A percentile compares a stretch with the other conserved stretches of the same genome.
phyloP scores from a whole-genome alignment of 2,888 invertebrate species.

The Hydroisotoma schaefferi region DNA sequence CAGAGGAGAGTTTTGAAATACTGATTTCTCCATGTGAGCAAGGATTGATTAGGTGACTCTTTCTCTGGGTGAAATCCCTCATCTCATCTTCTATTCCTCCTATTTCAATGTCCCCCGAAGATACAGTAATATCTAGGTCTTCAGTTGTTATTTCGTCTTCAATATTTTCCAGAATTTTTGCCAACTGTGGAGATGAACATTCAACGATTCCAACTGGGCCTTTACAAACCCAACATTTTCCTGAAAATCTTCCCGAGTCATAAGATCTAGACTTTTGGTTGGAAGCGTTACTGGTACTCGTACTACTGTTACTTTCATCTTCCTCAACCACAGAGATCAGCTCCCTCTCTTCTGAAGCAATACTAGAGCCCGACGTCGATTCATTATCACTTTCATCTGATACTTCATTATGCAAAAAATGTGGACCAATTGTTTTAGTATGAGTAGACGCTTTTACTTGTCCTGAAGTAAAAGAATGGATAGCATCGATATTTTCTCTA shows the following conservation, averaged over 20 bases:
- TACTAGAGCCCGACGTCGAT: slow-evolving; percentile 7
- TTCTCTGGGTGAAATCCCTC: slow-evolving; percentile 9
- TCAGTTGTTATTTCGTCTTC: slow-evolving; percentile 41
- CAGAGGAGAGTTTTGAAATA: background rate
- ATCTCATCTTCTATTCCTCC: slow-evolving; percentile 47
- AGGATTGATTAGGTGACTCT: background rate
- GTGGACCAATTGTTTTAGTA: too few relatives aligned
- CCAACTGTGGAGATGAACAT: slow-evolving; percentile 30
- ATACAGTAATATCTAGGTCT: slow-evolving; percentile 44
- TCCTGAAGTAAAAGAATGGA: too few relatives aligned
- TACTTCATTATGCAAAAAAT: background rate
- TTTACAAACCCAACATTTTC: slow-evolving; percentile 10
- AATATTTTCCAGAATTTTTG: slow-evolving; percentile 37
- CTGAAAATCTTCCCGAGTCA: background rate
- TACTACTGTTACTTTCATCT: slow-evolving; percentile 1
- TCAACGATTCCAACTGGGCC: background rate
- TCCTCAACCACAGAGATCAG: slow-evolving; percentile 14
- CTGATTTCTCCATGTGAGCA: background rate
- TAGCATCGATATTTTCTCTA: too few relatives aligned
- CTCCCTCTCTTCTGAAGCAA: slow-evolving; percentile 9
- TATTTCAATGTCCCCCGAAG: slow-evolving; percentile 47
- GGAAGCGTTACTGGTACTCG: background rate
- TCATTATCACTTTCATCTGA: slow-evolving; percentile 5
- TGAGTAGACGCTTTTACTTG: too few relatives aligned
- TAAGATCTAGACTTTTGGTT: background rate